phyloP scores from a whole-genome alignment of 2,113 vertebrate genomes.

The Brachypteracias leptosomus region DNA sequence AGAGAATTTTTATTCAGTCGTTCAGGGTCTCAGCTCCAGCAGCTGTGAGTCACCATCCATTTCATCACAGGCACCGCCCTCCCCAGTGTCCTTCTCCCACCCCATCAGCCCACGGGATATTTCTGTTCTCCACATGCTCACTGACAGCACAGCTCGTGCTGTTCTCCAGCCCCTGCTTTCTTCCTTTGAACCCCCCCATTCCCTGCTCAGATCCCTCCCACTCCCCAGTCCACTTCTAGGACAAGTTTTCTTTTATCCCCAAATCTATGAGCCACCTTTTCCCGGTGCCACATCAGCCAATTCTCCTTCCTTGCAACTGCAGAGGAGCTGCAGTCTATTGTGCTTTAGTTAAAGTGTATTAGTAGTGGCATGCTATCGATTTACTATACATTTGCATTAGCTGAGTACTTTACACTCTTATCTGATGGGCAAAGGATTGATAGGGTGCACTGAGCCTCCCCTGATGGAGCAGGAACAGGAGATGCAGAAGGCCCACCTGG shows the following conservation, averaged over 20 bases:
- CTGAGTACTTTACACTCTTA: conserved; percentile 28
- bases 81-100: fast-evolving
- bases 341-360: conserved; percentile 51
- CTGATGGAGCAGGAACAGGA: neutral
- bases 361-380: conserved; percentile 44
- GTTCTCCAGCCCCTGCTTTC: neutral
- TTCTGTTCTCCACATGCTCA: neutral
- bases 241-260: neutral
- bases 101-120: fast-evolving
- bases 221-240: neutral
- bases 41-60: neutral
- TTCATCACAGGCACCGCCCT: neutral
- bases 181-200: neutral
- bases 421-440: conserved; percentile 43
- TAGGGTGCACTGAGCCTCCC: neutral
- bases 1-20: neutral
- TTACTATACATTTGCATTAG: conserved; percentile 47
- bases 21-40: neutral
- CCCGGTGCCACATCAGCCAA: neutral
- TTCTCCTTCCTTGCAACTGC: neutral
- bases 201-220: neutral
- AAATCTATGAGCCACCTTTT: neutral
- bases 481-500: conserved; percentile 29
- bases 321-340: conserved; percentile 37
- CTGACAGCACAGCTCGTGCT: fast-evolving